Base-by-base conservation (phyloP, 2,113 vertebrate genomes). In the Syngnathus typhle region DNA sequence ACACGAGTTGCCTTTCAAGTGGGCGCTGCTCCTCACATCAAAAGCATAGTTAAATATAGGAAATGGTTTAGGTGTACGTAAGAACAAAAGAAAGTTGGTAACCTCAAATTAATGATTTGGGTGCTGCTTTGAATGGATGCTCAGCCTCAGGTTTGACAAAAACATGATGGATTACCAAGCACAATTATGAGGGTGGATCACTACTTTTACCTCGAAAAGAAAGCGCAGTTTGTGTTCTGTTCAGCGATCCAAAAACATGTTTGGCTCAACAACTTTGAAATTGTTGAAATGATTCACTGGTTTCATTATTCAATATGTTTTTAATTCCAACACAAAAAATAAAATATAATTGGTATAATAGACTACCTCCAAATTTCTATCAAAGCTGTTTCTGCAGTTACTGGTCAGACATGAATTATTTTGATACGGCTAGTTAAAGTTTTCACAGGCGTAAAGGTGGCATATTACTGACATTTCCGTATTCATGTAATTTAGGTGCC, bases 401-500 rank as follows among this genome's bases (percentile, higher is more conserved):
- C 27, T 21, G 36, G 32, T 27, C 44, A 68, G 61, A 69, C 65
- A 58, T 55, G 62, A 39, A 19, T 64, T 32, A 19, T 21, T 52
- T 18, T 43, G 10, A 64, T 54, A 39, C 68, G 59, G 58, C 47
- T 68, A 46, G 71, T 54, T 5, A 1, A 62, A 12, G 5, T 60
- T 44, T 60, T 65, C 38, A 36, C 65, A 70, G 15, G 60, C 64
- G 43, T 60, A 60, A 73, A 60, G 8, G 3, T 75, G 71, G 21
- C 55, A 27, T 32, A 32, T 67, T 62, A 21, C 27, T 51, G 74
- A 84, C 75, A 70, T 76, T 78, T 77, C 70, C 38, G 85, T 74
- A 77, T 79, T 85, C 72, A 69, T 75, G 74, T 77, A 78, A 85
- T 85, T 82, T 71, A 76, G 82, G 81, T 80, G 84, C 75, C 79